These are phyloP conservation scores for Digitonthophagus gazella DNA, from an alignment of 2,888 invertebrate genomes.

Conservation along the genomic window DNA sequence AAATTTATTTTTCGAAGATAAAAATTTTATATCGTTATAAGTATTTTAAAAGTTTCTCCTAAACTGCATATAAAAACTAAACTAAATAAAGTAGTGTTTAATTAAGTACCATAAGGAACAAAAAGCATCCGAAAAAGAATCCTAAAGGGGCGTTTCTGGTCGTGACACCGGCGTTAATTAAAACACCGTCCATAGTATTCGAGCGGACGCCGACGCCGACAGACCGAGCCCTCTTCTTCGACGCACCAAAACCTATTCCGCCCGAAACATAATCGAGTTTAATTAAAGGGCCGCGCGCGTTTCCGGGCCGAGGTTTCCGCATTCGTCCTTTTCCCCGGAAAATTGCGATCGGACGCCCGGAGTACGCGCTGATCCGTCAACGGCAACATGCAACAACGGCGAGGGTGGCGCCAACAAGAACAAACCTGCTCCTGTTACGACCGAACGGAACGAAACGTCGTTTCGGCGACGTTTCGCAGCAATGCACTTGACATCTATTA, in stretches of 20 bases:
- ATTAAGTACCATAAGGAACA: too few species aligned
- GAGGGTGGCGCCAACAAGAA: constrained; percentile 1
- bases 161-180: not conserved
- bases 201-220: not conserved
- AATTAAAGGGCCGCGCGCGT: constrained; percentile 7
- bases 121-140: not conserved
- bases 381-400: constrained; percentile 2
- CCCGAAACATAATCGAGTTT: constrained; percentile 14
- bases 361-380: constrained; percentile 3
- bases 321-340: not conserved
- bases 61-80: too few species aligned
- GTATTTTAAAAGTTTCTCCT: too few species aligned
- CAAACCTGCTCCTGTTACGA: not conserved
- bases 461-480: constrained; percentile 1
- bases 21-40: too few species aligned
- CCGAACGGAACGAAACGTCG: not conserved
- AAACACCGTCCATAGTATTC: not conserved
- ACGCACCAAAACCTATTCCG: constrained; percentile 12
- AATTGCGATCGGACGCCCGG: not conserved
- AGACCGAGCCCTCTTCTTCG: not conserved
- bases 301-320: not conserved
- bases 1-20: too few species aligned
- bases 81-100: too few species aligned
- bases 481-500: constrained; percentile 17
- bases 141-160: not conserved